Evolutionary conservation across 2,797 vertebrate species (phyloP), one percentile per base, ranked within the genome.

Genomic region (Anguilla pacifica): DNA sequence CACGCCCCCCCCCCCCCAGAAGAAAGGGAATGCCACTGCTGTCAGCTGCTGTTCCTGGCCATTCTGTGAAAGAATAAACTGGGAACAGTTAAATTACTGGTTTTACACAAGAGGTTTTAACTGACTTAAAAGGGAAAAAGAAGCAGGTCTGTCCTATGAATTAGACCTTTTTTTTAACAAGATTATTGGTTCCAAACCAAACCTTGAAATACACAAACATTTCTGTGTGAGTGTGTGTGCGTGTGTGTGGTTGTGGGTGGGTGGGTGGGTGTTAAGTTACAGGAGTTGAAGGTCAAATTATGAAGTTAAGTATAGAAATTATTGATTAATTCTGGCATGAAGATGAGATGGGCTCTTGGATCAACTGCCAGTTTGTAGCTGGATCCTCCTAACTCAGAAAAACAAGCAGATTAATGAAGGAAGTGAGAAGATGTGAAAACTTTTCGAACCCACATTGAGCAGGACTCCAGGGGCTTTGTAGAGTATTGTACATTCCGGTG

Each of bases 141-240:
- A 0, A 43, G 31, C 35, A 19, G 15, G 13, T 19, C 35, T 74
- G 70, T 74, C 3, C 5, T 31, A 74, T 31, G 31, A 11, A 31
- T 19, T 11, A 17, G 46, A 43, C 49, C 46, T 86, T 57, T 88
- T 90, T 7, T 49, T 61, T 35, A 85, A 72, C 64, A 49, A 49
- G 53, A 17, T 67, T n/a, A 67, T 22, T 74, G 28, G 9, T 31
- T 74, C 19, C 70, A 74, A 31, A 39, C 70, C 2, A 31, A 28
- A 28, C 28, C n/a, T 31, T 72, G 51, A 1, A 7, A 72, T 72
- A 10, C n/a, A 31, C 67, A 31, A 72, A 10, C 67, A 72, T 72
- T 72, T 72, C n/a, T 5, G 22, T 22, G 22, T 61, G 15, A 17
- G 17, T 61, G 59, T 22, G 17, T 61, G 59, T 61, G 17, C 11